Evolutionary conservation across 2,888 invertebrate species (phyloP).

Genomic region (Hemaris fuciformis): DNA sequence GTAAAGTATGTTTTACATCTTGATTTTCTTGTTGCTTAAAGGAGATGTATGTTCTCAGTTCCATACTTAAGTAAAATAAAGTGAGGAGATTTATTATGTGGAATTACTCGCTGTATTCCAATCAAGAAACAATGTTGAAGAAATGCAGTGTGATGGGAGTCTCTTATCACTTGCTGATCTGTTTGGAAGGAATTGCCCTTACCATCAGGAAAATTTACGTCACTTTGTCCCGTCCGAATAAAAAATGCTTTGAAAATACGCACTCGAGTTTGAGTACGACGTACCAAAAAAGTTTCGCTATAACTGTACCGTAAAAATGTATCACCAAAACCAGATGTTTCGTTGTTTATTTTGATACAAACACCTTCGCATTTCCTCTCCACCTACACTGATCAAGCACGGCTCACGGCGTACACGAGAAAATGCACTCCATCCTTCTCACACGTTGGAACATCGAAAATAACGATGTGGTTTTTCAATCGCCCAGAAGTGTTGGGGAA

Average conservation of each 20-base stretch:
- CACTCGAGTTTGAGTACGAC: not conserved
- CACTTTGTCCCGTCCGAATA: too few relatives aligned
- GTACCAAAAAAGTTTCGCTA: not conserved
- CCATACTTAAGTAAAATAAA: not conserved
- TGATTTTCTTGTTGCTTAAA: not conserved
- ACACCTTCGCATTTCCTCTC: constrained; percentile 66
- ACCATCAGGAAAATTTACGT: too few relatives aligned
- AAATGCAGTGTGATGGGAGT: too few relatives aligned
- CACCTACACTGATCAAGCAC: constrained; percentile 46
- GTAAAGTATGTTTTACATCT: not conserved
- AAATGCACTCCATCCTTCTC: constrained; percentile 45
- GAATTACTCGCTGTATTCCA: too few relatives aligned
- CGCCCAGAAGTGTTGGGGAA: constrained; percentile 47
- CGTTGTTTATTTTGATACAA: constrained; percentile 73
- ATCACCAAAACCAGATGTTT: constrained; percentile 45
- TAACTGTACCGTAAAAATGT: constrained; percentile 7
- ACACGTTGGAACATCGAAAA: constrained; percentile 44
- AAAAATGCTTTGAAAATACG: not conserved
- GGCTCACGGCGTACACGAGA: constrained; percentile 9
- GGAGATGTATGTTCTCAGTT: not conserved
- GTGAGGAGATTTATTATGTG: not conserved
- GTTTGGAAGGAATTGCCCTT: too few relatives aligned
- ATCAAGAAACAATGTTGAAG: too few relatives aligned
- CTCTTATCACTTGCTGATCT: too few relatives aligned
- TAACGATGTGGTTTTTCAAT: constrained; percentile 52